Base-by-base conservation (phyloP, 2,113 vertebrate genomes). In the Barnardius zonarius region DNA sequence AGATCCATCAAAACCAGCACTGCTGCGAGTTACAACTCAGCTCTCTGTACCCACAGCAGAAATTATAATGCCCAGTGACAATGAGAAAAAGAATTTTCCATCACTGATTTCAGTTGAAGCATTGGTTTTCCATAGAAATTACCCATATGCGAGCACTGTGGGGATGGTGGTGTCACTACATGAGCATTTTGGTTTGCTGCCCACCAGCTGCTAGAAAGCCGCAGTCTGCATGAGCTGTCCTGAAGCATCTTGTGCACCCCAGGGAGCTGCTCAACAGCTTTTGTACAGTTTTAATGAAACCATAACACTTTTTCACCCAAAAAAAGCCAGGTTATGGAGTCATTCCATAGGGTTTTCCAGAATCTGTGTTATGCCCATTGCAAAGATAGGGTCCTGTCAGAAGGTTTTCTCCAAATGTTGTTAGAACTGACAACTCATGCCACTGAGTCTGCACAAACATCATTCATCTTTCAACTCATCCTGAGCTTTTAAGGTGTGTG, bases 191-290 rank as follows among this genome's bases (percentile, higher is more conserved):
- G 9, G 2, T 39, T 75, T 70, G 14, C 17, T 85, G 11, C 55
- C 41, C 48, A 63, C 7, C 19, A 75, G 35, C 41, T 69, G 13
- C 19, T 48, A 13, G 46, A n/a, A 80, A 75, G 9, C 41, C 8
- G 4, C 8, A 22, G 54, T 7, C 31, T 68, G 18, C 27, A 13
- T 7, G 24, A 81, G 28, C 15, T 64, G 8, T 31, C 14, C 37
- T n/a, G 37, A 28, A 44, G 20, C 14, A 33, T 4, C 10, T 3
- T 20, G 10, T 2, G 0, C 19, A 17, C 12, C 14, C 67, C 14
- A n/a, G 24, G 20, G 14, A 52, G 12, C 19, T 30, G n/a, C 25
- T 66, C 51, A 37, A 24, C 19, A 57, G 46, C 18, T 41, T 59
- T 41, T 49, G 4, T 19, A 16, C 6, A 9, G 3, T 49, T 72